Base-by-base conservation (phyloP, 2,113 vertebrate genomes). In the Ictalurus punctatus region DNA sequence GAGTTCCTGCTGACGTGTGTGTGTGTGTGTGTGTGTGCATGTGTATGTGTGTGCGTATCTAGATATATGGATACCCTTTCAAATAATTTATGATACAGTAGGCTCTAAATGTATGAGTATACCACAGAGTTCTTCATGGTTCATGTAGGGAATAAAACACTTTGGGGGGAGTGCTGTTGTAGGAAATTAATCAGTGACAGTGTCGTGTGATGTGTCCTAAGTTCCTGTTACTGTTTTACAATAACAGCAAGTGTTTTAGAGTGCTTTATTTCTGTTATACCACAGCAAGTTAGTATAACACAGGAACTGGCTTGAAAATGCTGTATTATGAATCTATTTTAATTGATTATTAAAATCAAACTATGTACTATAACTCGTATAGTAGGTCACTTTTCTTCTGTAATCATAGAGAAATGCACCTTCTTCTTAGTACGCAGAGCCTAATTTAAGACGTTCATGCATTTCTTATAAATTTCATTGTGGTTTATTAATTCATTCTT, bases 1-100 rank as follows among this genome's bases (percentile, higher is more conserved):
- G n/a, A 73, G 59, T 73, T 79, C 74, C 74, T 48, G 63, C 83
- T 91, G 82, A 86, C 48, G 7, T 80, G 44, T 61, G 61, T 69
- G 73, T 59, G 69, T 81, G 40, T n/a, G 7, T 80, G 44, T 61
- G 61, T 69, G 80, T 59, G 69, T 81, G 40, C 23, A 71, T 54
- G 48, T 23, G 73, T 56, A n/a, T 74, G 40, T 67, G 44, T 16
- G 25, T 30, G 78, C 17, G 78, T 81, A 30, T 61, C 17, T 13
- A 61, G 9, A 59, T 21, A 25, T 81, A 27, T 54, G 76, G 76
- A 12, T 76, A 48, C 13, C 10, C 37, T 12, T 25, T 44, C 0
- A n/a, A 16, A 17, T n/a, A 1, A 5, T 25, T 44, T 13, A 76
- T 44, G 21, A 25, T 21, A 79, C 4, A 25, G 12, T 44, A 23